Conservation (phyloP, 2,888 invertebrate genomes). For the Eulithis prunata region DNA sequence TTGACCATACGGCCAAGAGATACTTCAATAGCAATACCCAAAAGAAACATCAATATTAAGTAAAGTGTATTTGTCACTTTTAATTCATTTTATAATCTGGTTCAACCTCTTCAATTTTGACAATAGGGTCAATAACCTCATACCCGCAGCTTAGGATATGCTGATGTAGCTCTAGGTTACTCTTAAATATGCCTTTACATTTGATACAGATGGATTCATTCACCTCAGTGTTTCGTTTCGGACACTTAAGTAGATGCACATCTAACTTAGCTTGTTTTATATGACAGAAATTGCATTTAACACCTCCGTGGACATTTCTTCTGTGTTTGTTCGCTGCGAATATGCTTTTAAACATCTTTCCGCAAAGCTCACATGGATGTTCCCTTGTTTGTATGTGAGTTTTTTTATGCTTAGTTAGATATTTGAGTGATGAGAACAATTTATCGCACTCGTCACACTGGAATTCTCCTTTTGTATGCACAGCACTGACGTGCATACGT, state of each 20-base stretch:
- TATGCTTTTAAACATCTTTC: constrained; percentile 47
- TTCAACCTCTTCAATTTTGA: constrained; percentile 20
- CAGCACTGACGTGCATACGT: constrained; percentile 51
- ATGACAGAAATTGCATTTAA: constrained; percentile 36
- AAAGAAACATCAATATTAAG: too few relatives aligned
- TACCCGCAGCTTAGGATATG: constrained; percentile 17
- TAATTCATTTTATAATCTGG: not conserved
- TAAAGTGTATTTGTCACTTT: not conserved
- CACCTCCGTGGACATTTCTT: constrained; percentile 48
- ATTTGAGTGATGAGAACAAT: constrained; percentile 49
- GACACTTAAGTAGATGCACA: constrained; percentile 30
- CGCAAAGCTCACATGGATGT: constrained; percentile 48
- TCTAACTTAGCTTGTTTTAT: constrained; percentile 36
- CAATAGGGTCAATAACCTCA: not conserved
- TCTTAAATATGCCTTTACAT: constrained; percentile 16
- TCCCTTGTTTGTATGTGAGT: constrained; percentile 45
- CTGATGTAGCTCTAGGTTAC: constrained; percentile 7
- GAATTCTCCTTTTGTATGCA: constrained; percentile 49
- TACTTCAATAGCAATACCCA: too few relatives aligned
- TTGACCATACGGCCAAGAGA: too few relatives aligned
- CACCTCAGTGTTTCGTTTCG: constrained; percentile 9
- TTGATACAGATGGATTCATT: constrained; percentile 15
- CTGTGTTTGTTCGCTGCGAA: constrained; percentile 52
- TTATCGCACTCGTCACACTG: constrained; percentile 53
- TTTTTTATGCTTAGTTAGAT: constrained; percentile 53